Evolutionary conservation across 2,797 vertebrate genomes (phyloP).

Genomic region (Gymnodraco acuticeps): DNA sequence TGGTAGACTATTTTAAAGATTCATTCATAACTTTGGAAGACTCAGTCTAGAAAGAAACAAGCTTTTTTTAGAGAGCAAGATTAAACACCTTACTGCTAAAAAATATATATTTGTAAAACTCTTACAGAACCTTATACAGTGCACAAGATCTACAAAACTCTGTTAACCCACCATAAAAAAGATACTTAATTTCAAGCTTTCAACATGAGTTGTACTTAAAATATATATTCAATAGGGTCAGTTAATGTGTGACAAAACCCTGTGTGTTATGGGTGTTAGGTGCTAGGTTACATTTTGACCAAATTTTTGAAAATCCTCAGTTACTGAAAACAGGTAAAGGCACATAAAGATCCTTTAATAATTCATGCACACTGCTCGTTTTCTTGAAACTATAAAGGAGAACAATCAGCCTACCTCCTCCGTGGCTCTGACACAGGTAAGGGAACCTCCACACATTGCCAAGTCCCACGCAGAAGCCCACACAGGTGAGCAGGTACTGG

Average conservation of each 20-base stretch:
- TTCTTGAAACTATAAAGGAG: not conserved
- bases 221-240: not conserved
- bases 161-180: not conserved
- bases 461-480: constrained; percentile 96
- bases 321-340: not conserved
- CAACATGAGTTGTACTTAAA: not conserved
- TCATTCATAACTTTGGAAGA: not conserved
- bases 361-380: not conserved
- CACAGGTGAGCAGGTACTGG: constrained; percentile 95
- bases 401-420: constrained; percentile 88
- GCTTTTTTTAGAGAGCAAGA: not conserved
- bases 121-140: not conserved
- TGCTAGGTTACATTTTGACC: not conserved
- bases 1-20: not conserved
- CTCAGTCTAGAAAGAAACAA: not conserved
- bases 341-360: not conserved
- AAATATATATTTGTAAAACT: not conserved
- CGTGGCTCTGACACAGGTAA: constrained; percentile 93
- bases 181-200: not conserved
- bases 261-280: not conserved
- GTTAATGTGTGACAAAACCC: not conserved
- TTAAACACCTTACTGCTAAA: not conserved
- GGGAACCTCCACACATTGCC: constrained; percentile 97
- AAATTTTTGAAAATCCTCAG: not conserved
- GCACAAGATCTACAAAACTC: no score